These are phyloP conservation scores for Aptenodytes patagonicus DNA, from an alignment of 2,113 vertebrate genomes.

Conservation along the genomic window DNA sequence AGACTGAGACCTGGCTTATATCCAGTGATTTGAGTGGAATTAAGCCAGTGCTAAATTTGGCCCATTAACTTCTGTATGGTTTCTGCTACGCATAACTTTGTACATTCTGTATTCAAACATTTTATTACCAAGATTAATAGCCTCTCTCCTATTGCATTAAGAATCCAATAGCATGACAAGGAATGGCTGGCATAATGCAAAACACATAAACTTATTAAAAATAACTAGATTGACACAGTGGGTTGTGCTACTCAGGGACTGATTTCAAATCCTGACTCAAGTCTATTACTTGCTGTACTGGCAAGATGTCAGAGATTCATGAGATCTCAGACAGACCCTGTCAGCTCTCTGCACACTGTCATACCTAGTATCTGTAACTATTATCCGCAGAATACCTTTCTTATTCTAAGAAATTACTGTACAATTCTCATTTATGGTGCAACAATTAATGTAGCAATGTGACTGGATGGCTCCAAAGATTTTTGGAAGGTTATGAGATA, in stretches of 20 bases:
- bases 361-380: not conserved
- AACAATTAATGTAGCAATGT: not conserved
- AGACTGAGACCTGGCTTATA: not conserved
- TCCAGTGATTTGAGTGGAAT: not conserved
- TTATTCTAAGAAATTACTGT: not conserved
- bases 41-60: not conserved
- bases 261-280: not conserved
- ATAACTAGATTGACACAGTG: not conserved
- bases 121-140: conserved; percentile 44
- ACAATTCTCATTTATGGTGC: not conserved
- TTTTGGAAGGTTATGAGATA: not conserved
- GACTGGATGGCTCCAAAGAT: not conserved
- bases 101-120: not conserved
- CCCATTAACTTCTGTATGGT: conserved; percentile 11
- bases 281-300: not conserved
- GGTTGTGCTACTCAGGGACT: not conserved
- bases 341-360: not conserved
- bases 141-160: conserved; percentile 6
- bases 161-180: not conserved
- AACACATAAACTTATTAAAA: not conserved
- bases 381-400: not conserved
- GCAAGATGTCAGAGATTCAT: not conserved
- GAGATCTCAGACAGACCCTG: not conserved
- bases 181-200: not conserved
- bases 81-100: not conserved